phyloP scores from a whole-genome alignment of 2,888 invertebrate genomes.

The Acanthosepion esculentum region DNA sequence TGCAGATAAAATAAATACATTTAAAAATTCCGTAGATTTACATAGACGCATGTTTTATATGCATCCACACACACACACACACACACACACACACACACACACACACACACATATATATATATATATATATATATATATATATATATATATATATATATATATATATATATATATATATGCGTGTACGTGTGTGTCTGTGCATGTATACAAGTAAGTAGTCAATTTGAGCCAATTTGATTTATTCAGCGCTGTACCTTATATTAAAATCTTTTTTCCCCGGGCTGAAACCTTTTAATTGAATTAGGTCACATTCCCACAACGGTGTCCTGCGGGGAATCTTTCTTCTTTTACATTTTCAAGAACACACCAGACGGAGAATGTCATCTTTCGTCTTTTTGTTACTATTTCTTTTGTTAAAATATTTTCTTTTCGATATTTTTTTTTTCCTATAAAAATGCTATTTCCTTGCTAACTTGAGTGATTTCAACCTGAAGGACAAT shows the following conservation, averaged over 20 bases:
- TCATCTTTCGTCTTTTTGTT: background rate
- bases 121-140: background rate
- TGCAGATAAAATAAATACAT: too few species aligned
- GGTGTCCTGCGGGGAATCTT: background rate
- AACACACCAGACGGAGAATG: background rate
- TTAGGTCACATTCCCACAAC: background rate
- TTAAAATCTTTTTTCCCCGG: background rate
- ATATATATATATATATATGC: background rate
- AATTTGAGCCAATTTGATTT: slow-evolving; percentile 12
- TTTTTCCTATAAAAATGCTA: background rate
- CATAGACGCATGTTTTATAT: too few species aligned
- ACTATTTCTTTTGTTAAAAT: too few species aligned
- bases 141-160: slow-evolving; percentile 40
- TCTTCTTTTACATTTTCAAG: background rate
- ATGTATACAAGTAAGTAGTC: background rate
- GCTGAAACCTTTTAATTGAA: slow-evolving; percentile 17
- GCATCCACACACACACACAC: too few species aligned
- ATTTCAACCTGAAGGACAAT: background rate
- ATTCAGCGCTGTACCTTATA: background rate
- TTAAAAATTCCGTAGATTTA: too few species aligned
- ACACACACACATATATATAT: background rate
- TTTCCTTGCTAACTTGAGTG: background rate
- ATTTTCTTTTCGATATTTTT: too few species aligned
- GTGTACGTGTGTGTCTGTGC: background rate
- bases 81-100: too few species aligned